Evolutionary conservation across 2,113 vertebrate species (phyloP).

Genomic region (Benitochromis conjunctus): DNA sequence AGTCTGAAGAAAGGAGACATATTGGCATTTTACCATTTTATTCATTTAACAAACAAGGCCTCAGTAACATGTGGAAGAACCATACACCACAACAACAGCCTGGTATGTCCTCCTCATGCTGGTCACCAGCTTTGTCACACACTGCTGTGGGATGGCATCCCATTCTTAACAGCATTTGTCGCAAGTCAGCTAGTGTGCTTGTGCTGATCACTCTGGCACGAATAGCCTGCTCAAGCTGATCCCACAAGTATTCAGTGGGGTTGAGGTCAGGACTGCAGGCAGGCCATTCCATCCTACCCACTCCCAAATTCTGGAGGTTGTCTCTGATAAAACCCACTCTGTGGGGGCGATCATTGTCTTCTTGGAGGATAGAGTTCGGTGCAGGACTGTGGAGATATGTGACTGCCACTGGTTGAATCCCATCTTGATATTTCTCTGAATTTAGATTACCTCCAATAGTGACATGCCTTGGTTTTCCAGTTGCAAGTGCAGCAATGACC

Average conservation of each 20-base stretch:
- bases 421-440: neutral
- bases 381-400: neutral
- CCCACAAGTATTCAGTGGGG: neutral
- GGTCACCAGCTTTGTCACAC: neutral
- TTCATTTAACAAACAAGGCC: neutral
- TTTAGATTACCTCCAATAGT: neutral
- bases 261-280: neutral
- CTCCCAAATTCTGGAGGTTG: neutral
- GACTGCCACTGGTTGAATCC: neutral
- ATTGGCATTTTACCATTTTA: neutral
- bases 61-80: neutral
- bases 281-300: neutral
- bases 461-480: neutral
- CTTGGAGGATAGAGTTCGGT: neutral
- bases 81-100: neutral
- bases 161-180: neutral
- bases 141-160: neutral
- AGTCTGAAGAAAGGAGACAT: neutral
- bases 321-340: neutral
- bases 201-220: neutral
- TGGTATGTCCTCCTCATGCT: neutral
- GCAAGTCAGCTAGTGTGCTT: neutral
- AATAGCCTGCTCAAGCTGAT: neutral
- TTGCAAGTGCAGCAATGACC: neutral
- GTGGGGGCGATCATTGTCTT: neutral